Conservation (phyloP, 2,888 invertebrate species). For the Eupeodes latifasciatus region DNA sequence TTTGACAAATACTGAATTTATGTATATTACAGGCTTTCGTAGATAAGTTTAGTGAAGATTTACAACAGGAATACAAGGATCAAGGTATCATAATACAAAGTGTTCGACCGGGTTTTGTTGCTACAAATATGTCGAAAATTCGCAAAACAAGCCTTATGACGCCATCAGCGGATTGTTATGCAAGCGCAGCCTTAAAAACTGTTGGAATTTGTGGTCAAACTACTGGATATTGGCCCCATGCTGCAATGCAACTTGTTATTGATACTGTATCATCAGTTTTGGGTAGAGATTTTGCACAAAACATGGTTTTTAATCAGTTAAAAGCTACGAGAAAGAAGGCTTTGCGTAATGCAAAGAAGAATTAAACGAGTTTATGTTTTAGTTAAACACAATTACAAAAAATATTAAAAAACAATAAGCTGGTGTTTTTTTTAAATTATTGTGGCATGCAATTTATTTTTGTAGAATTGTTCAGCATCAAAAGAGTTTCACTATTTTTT, state of each 20-base stretch:
- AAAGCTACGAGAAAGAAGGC: constrained; percentile 81
- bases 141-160: constrained; percentile 89
- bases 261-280: constrained; percentile 78
- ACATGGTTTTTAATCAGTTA: constrained; percentile 80
- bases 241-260: constrained; percentile 80
- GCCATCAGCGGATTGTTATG: constrained; percentile 90
- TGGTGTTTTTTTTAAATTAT: too few species aligned
- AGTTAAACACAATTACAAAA: neutral
- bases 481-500: too few species aligned
- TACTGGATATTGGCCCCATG: constrained; percentile 88
- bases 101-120: constrained; percentile 94
- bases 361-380: constrained; percentile 52
- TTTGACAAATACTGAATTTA: constrained; percentile 10
- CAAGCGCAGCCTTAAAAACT: constrained; percentile 88
- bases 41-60: constrained; percentile 91
- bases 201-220: constrained; percentile 89
- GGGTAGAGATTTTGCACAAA: constrained; percentile 81
- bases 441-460: too few species aligned
- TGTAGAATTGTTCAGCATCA: too few species aligned
- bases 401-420: neutral
- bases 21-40: constrained; percentile 88
- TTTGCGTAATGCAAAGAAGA: constrained; percentile 79
- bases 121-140: constrained; percentile 95
- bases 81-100: constrained; percentile 92
- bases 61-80: constrained; percentile 90